Conservation (phyloP, 1,140 invertebrate species). For the Hypothenemus hampei region DNA sequence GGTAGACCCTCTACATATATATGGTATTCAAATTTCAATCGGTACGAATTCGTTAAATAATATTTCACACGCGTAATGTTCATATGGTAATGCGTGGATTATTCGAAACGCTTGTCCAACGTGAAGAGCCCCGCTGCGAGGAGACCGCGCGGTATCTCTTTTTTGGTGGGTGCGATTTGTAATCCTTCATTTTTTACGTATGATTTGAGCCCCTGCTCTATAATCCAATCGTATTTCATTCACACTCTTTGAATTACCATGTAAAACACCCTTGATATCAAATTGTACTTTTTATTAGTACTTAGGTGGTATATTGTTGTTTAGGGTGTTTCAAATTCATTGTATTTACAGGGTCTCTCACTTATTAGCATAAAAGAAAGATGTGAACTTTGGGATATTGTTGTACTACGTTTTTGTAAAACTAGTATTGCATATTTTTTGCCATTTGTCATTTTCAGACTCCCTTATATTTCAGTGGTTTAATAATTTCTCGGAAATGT, state of each 20-base stretch:
- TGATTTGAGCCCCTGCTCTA: conserved; percentile 11
- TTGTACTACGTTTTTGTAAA: too few species aligned
- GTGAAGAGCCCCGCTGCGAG: conserved; percentile 2
- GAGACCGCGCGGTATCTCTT: background rate
- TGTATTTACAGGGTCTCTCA: too few species aligned
- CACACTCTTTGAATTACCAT: conserved; percentile 24
- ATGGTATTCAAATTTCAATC: background rate
- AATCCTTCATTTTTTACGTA: conserved; percentile 22
- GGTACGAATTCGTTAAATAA: background rate
- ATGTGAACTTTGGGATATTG: too few species aligned
- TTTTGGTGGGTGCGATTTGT: conserved; percentile 21
- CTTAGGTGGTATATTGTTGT: too few species aligned
- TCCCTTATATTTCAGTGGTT: too few species aligned
- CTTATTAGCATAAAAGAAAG: too few species aligned
- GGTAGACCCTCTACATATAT: background rate
- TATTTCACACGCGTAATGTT: background rate
- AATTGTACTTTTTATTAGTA: too few species aligned
- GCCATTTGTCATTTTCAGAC: too few species aligned
- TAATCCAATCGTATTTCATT: conserved; percentile 24
- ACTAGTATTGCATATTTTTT: too few species aligned
- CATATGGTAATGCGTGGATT: conserved; percentile 10
- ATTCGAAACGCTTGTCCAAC: background rate
- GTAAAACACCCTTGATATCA: too few species aligned
- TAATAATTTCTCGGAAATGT: too few species aligned
- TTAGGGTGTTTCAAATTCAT: too few species aligned